phyloP scores from a whole-genome alignment of 1,140 invertebrate species.

The Hypothenemus hampei region DNA sequence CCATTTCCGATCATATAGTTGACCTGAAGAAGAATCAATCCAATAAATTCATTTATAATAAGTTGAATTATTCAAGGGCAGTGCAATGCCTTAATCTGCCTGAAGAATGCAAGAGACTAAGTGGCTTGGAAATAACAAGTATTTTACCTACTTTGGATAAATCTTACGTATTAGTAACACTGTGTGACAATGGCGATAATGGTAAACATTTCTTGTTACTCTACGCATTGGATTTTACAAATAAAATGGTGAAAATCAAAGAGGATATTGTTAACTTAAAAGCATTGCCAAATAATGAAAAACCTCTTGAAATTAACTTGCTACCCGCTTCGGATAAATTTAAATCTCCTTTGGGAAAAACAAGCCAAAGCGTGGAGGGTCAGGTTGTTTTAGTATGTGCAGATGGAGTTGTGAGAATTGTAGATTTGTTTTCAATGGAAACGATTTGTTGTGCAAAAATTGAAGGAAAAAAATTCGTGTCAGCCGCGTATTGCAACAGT shows the following conservation, averaged over 20 bases:
- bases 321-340: slow-evolving; percentile 55
- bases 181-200: slow-evolving; percentile 43
- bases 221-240: slow-evolving; percentile 55
- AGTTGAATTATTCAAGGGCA: slow-evolving; percentile 44
- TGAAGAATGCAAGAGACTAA: slow-evolving; percentile 44
- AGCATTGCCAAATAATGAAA: slow-evolving; percentile 58
- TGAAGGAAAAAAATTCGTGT: slow-evolving; percentile 65
- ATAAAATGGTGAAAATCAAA: slow-evolving; percentile 52
- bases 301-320: slow-evolving; percentile 62
- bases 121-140: slow-evolving; percentile 53
- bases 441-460: slow-evolving; percentile 58
- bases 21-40: slow-evolving; percentile 40
- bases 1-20: slow-evolving; percentile 43
- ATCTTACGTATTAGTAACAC: slow-evolving; percentile 58
- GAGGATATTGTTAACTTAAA: slow-evolving; percentile 58
- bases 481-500: slow-evolving; percentile 71
- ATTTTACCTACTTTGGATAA: slow-evolving; percentile 60
- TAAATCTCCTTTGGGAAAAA: slow-evolving; percentile 24
- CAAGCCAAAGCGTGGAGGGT: slow-evolving; percentile 42
- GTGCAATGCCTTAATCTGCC: slow-evolving; percentile 53
- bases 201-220: slow-evolving; percentile 51
- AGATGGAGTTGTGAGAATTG: slow-evolving; percentile 64
- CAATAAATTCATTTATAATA: too few relatives aligned
- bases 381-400: slow-evolving; percentile 56
- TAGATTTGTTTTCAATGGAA: slow-evolving; percentile 60